phyloP scores from a whole-genome alignment of 2,888 invertebrate genomes.

The Polyploca ridens region DNA sequence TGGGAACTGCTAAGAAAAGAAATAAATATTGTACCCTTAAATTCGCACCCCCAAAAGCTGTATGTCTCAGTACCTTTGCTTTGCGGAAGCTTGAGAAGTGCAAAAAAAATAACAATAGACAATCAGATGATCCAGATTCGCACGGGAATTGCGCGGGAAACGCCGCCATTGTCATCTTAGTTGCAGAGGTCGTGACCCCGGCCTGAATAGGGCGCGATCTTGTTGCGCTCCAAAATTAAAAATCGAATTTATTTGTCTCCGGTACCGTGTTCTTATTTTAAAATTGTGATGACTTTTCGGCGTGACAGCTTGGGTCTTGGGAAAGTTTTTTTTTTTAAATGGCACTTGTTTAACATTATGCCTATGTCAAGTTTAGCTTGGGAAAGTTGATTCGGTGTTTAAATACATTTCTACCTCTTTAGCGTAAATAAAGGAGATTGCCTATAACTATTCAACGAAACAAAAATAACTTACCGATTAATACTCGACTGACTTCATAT shows the following conservation, averaged over 20 bases:
- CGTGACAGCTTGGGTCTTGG: neutral
- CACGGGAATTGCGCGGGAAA: conserved; percentile 52
- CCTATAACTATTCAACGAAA: too few relatives aligned
- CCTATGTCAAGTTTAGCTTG: too few relatives aligned
- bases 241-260: neutral
- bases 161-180: conserved; percentile 31
- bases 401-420: neutral
- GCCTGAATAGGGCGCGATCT: conserved; percentile 34
- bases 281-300: neutral
- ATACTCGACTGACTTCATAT: too few relatives aligned
- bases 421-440: neutral
- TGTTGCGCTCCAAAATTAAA: conserved; percentile 12
- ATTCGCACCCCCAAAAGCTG: conserved; percentile 33
- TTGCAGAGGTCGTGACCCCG: conserved; percentile 62
- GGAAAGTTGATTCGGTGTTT: neutral
- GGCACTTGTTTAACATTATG: too few relatives aligned
- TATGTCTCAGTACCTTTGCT: conserved; percentile 31
- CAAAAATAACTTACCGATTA: too few relatives aligned
- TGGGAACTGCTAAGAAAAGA: neutral
- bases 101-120: conserved; percentile 68
- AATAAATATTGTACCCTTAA: conserved; percentile 9
- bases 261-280: neutral
- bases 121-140: conserved; percentile 74
- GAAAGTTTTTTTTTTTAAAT: too few relatives aligned
- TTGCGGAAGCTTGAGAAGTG: conserved; percentile 57